Conservation (phyloP, 2,113 vertebrate genomes). For the Rhinoptilus africanus region DNA sequence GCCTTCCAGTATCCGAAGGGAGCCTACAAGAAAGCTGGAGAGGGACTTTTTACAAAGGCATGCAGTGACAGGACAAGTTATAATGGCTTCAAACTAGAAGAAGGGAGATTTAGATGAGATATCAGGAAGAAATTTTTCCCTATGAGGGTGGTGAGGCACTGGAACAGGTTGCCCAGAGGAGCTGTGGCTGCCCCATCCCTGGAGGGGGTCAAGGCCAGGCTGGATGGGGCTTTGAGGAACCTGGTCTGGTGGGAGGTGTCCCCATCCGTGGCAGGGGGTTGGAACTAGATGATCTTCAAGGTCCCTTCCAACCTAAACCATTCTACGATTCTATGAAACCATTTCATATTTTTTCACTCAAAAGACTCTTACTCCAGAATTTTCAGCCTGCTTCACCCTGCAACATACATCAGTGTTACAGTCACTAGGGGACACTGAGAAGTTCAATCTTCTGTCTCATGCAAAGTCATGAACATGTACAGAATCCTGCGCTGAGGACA, state of each 20-base stretch:
- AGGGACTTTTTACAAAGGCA: neutral
- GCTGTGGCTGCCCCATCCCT: neutral
- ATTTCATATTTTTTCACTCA: neutral
- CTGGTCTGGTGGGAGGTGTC: neutral
- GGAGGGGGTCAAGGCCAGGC: neutral
- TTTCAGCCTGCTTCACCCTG: neutral
- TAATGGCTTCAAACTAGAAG: neutral
- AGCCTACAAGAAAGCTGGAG: neutral
- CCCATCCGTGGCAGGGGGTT: neutral
- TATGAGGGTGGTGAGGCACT: neutral
- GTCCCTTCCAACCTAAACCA: neutral
- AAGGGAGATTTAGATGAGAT: neutral
- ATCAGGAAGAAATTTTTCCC: neutral
- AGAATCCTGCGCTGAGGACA: neutral
- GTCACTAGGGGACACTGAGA: neutral
- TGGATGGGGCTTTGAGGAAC: neutral
- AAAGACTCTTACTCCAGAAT: neutral
- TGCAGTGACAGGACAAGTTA: neutral
- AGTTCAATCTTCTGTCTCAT: neutral
- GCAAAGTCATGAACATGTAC: neutral
- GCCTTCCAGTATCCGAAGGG: neutral
- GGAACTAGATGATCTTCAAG: neutral
- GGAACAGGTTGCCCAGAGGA: neutral
- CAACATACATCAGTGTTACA: neutral
- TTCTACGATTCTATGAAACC: neutral